phyloP scores from a whole-genome alignment of 1,140 invertebrate species.

The Musca vetustissima region DNA sequence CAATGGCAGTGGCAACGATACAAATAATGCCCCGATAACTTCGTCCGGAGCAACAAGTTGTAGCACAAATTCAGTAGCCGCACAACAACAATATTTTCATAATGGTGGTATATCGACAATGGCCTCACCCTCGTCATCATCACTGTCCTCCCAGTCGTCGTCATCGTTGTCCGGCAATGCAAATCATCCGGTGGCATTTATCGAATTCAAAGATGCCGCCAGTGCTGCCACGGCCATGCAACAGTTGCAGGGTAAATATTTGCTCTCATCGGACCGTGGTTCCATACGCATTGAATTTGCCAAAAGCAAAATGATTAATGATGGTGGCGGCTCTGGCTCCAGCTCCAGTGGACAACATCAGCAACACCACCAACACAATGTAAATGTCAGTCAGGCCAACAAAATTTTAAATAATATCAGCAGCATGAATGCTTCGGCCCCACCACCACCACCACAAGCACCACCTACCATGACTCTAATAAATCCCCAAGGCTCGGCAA shows the following conservation, averaged over 20 bases:
- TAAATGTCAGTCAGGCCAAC: constrained; percentile 10
- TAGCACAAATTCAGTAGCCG: constrained; percentile 24
- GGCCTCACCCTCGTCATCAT: constrained; percentile 30
- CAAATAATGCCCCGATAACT: background rate
- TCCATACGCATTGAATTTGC: constrained; percentile 98
- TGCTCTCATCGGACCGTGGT: constrained; percentile 91
- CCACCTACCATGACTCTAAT: constrained; percentile 23
- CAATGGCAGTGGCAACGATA: constrained; percentile 27
- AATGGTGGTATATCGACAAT: constrained; percentile 20
- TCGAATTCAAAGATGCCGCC: constrained; percentile 91
- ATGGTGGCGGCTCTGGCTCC: constrained; percentile 25
- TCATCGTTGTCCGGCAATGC: background rate
- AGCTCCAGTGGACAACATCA: background rate
- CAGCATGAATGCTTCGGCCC: constrained; percentile 6
- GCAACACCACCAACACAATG: constrained; percentile 1
- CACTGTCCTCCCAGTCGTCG: no score
- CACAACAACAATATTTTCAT: constrained; percentile 4
- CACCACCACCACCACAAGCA: constrained; percentile 25
- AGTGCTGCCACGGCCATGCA: constrained; percentile 89
- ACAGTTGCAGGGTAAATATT: constrained; percentile 89
- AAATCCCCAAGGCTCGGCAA: background rate
- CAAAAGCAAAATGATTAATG: constrained; percentile 87
- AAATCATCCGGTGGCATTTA: constrained; percentile 81
- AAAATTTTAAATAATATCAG: background rate
- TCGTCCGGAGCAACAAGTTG: constrained; percentile 10